A percentile compares a stretch with the other conserved stretches of the same genome.
These are phyloP conservation scores for Ophion slaviceki DNA, from an alignment of 2,888 invertebrate genomes.

Conservation along the genomic window DNA sequence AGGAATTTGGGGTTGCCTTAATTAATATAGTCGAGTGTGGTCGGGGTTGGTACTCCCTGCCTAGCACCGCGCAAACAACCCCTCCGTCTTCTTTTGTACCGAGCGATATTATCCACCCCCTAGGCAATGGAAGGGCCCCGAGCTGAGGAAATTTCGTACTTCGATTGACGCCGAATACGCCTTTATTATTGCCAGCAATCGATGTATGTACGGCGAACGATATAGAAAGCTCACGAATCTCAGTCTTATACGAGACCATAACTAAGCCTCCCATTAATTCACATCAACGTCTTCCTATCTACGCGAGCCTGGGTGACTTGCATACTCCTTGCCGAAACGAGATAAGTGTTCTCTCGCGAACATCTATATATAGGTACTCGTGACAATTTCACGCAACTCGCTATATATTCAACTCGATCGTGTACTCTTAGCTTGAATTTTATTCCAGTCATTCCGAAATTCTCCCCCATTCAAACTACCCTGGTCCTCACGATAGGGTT, in stretches of 20 bases:
- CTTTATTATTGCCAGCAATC: slow-evolving; percentile 7
- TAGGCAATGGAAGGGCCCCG: slow-evolving; percentile 18
- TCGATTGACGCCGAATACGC: background rate
- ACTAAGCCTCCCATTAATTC: slow-evolving; percentile 83
- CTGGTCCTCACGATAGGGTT: too few relatives aligned
- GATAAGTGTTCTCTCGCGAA: slow-evolving; percentile 73
- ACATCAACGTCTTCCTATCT: slow-evolving; percentile 83
- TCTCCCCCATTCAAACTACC: background rate
- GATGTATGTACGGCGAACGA: slow-evolving; percentile 15
- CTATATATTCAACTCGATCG: slow-evolving; percentile 34
- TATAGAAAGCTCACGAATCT: slow-evolving; percentile 32
- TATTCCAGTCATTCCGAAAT: slow-evolving; percentile 36
- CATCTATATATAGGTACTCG: slow-evolving; percentile 26
- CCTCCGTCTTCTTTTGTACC: slow-evolving; percentile 32
- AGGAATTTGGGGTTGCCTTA: slow-evolving; percentile 82
- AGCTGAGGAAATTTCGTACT: background rate
- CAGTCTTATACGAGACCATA: slow-evolving; percentile 73
- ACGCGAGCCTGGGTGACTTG: slow-evolving; percentile 79
- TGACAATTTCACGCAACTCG: slow-evolving; percentile 38
- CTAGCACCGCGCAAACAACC: slow-evolving; percentile 24
- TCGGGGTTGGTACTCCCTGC: slow-evolving; percentile 25
- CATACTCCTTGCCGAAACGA: slow-evolving; percentile 79
- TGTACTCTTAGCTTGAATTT: slow-evolving; percentile 30
- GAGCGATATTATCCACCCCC: slow-evolving; percentile 1
- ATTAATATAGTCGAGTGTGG: slow-evolving; percentile 77